These are phyloP conservation scores for Abrostola tripartita DNA, from an alignment of 2,888 invertebrate genomes.

Conservation along the genomic window DNA sequence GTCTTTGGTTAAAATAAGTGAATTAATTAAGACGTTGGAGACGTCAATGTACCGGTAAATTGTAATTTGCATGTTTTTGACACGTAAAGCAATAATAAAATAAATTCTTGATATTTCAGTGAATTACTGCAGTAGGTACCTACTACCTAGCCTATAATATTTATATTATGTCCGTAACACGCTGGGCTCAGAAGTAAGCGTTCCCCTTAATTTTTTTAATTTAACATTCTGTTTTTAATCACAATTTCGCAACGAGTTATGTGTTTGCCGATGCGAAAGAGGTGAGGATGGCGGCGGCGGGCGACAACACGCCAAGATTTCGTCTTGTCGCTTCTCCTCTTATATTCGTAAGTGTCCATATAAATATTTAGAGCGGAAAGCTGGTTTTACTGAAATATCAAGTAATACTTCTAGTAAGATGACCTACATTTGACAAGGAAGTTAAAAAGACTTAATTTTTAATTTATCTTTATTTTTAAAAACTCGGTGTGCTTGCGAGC, in stretches of 20 bases:
- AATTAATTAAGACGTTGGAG: slow-evolving; percentile 8
- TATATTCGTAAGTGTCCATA: slow-evolving; percentile 36
- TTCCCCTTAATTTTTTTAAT: neutral
- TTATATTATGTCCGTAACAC: too few species aligned
- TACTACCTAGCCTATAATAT: too few species aligned
- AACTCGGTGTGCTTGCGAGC: neutral
- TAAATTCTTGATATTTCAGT: slow-evolving; percentile 1
- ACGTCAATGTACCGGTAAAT: slow-evolving; percentile 9
- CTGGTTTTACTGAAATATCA: slow-evolving; percentile 7
- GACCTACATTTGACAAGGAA: neutral
- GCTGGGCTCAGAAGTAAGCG: too few species aligned
- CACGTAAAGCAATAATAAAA: neutral
- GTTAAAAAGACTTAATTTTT: too few species aligned
- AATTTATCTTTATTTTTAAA: neutral
- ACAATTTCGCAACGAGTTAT: slow-evolving; percentile 25
- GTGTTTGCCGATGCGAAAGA: slow-evolving; percentile 43
- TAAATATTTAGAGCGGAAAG: slow-evolving; percentile 47
- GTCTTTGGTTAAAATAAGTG: slow-evolving; percentile 8
- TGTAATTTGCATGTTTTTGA: slow-evolving; percentile 5
- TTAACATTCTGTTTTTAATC: slow-evolving; percentile 34
- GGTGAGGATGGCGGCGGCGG: slow-evolving; percentile 38
- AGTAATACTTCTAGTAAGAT: neutral
- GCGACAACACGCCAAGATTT: slow-evolving; percentile 36
- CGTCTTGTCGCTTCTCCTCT: slow-evolving; percentile 40
- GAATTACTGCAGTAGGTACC: neutral